Evolutionary conservation across 2,888 invertebrate species (phyloP), one percentile per base, ranked within the genome.

Genomic region (Dasypolia templi): DNA sequence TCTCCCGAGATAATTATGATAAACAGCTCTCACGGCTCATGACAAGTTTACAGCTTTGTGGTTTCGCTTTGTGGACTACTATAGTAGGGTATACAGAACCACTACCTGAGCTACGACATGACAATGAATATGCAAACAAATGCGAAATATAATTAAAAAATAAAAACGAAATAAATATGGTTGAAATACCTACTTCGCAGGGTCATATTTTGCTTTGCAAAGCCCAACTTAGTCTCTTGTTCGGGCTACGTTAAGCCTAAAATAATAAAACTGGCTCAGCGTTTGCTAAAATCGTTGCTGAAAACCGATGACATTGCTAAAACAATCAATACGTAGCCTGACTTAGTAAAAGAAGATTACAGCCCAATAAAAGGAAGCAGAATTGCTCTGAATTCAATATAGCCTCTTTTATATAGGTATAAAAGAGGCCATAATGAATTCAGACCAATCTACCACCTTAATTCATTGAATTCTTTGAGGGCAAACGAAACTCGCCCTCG

Each of bases 301-400:
- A 61, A 58, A 75, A 51, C 44, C n/a, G 29, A 49, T 5, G 26
- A 32, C 35, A 12, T 46, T 39, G 6, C 62, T 51, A 39, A 58
- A 80, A 51, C 63, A 29, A 44, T 76, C 62, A 79, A 35, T 35
- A 53, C 46, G 32, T 42, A 53, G 29, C n/a, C 14, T 29, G 11
- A 62, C 55, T 42, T 49, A 39, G 17, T 32, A 46, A 49, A 17
- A 71, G n/a, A 79, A 66, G 7, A 83, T 83, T 49, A 66, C 62
- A 63, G n/a, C 46, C 3, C 29, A 35, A 63, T 83, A 72, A 78
- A 82, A 63, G 55, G 66, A 62, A 61, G 77, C 62, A 42, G 61
- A 82, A 77, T 78, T 76, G 26, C 62, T 32, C 75, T 39, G 32
- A 81, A 66, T 82, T 51, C 67, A 67, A 78, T 75, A 44, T 65